Percentiles rank a stretch among this genome's conserved stretches.
These are phyloP conservation scores for Turritopsis dohrnii DNA, from an alignment of 30 jellyfish, hydroid and myxozoan species.

Conservation along the genomic window DNA sequence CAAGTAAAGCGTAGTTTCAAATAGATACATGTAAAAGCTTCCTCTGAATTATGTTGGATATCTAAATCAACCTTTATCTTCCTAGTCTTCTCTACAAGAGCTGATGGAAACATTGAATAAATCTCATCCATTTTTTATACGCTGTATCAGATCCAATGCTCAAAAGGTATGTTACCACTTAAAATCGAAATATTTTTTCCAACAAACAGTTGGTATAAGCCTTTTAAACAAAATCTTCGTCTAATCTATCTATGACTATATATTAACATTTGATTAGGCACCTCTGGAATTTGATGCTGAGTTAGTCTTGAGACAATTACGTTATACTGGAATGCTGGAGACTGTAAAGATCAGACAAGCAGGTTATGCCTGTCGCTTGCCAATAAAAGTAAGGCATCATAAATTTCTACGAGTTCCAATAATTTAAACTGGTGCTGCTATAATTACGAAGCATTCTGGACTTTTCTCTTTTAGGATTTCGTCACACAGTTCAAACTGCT, in stretches of 20 bases:
- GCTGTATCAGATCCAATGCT: constrained; percentile 86
- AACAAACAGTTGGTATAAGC: no score
- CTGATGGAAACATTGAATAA: constrained; percentile 85
- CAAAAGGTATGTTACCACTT: constrained; percentile 72
- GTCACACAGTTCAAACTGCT: constrained; percentile 71
- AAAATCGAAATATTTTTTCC: no score
- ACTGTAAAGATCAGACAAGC: constrained; percentile 97
- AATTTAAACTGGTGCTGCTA: background rate
- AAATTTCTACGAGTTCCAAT: background rate
- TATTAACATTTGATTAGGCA: constrained; percentile 37
- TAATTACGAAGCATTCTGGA: background rate
- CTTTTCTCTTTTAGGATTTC: constrained; percentile 56
- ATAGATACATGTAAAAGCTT: background rate
- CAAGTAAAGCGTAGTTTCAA: constrained; percentile 48
- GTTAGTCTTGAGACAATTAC: constrained; percentile 72
- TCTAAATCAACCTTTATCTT: background rate
- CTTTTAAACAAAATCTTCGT: no score
- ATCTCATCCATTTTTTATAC: constrained; percentile 95
- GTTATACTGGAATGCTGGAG: constrained; percentile 97
- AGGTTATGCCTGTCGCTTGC: constrained; percentile 85
- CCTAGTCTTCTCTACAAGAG: constrained; percentile 79
- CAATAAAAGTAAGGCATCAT: constrained; percentile 51
- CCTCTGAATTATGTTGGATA: background rate
- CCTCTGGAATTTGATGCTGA: constrained; percentile 94
- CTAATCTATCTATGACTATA: background rate